Conservation (phyloP, 2,888 invertebrate genomes). For the Drosophila rubida region DNA sequence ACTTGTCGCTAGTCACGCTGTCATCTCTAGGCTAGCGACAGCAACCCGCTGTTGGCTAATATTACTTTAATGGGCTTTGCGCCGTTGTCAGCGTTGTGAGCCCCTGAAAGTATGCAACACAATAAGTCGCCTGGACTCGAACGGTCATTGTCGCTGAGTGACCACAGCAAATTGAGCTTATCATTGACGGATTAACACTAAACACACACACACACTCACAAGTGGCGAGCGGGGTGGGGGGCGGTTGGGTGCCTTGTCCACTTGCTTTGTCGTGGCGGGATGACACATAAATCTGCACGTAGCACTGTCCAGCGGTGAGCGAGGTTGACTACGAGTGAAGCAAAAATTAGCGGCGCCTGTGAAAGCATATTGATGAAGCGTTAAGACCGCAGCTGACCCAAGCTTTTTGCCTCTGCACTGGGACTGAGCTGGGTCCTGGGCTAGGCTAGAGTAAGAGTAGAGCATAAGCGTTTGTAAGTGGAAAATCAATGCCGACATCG, state of each 20-base stretch:
- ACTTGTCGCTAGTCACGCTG: constrained; percentile 26
- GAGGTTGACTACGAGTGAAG: constrained; percentile 60
- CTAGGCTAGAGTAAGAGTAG: constrained; percentile 20
- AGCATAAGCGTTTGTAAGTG: constrained; percentile 54
- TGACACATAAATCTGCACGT: constrained; percentile 75
- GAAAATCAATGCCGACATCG: constrained; percentile 75
- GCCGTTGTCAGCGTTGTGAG: constrained; percentile 27
- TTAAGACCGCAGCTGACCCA: constrained; percentile 63
- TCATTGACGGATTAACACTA: constrained; percentile 82
- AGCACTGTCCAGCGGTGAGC: constrained; percentile 29
- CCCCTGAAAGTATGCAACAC: constrained; percentile 55
- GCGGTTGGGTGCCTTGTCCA: constrained; percentile 35
- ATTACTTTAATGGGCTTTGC: constrained; percentile 69
- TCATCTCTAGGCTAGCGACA: constrained; percentile 49
- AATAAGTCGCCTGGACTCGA: constrained; percentile 39
- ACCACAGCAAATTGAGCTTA: constrained; percentile 82
- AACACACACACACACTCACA: constrained; percentile 55
- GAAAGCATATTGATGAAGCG: constrained; percentile 78
- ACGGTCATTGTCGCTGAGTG: constrained; percentile 72
- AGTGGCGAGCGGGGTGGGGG: constrained; percentile 1
- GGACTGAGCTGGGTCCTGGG: constrained; percentile 23
- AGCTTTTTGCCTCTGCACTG: constrained; percentile 11
- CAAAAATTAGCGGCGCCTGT: constrained; percentile 71
- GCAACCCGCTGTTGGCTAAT: constrained; percentile 47
- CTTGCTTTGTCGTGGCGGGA: constrained; percentile 42